Evolutionary conservation across 2,113 vertebrate genomes (phyloP), one percentile per base, ranked within the genome.

Genomic region (Clinocottus analis): DNA sequence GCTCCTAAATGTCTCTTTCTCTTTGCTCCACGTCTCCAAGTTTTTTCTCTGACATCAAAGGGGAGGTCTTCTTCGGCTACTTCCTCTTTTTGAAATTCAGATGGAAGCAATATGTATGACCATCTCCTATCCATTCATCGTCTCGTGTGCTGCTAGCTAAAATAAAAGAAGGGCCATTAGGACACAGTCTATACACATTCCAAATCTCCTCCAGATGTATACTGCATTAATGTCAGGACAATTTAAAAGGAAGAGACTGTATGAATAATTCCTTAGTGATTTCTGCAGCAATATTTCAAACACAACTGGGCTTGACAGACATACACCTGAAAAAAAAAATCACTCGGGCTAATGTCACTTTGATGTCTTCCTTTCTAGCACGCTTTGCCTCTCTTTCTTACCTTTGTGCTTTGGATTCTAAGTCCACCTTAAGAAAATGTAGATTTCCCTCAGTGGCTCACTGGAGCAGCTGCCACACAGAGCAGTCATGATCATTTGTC

Each of bases 331-430:
- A 82, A 82, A 67, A 79, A 76, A 75, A 33, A 33, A 33, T 33
- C 89, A 83, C 79, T 67, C 0, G 72, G 78, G 83, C 77, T 87
- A 90, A 87, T 89, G 81, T 86, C 75, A 87, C 88, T 90, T 87
- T 90, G 86, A 91, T 87, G 78, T 92, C 89, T 90, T 91, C 47
- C 43, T 91, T 85, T 86, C 63, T 79, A 69, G 39, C 62, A 31
- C 75, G 58, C 51, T 51, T 72, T 78, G 62, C 83, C 64, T 86
- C 35, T 79, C 43, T 47, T 27, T 66, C 61, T 49, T 61, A 77
- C 60, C 59, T 76, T 55, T 55, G 53, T 47, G 23, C 62, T 56
- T 12, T 31, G 41, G 70, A 84, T 76, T 80, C 55, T 55, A 77
- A 82, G 86, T 87, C 85, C 85, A 91, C 87, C 84, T 83, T 64